phyloP scores from a whole-genome alignment of 2,797 vertebrate genomes.

The Melanotaenia nigrans region DNA sequence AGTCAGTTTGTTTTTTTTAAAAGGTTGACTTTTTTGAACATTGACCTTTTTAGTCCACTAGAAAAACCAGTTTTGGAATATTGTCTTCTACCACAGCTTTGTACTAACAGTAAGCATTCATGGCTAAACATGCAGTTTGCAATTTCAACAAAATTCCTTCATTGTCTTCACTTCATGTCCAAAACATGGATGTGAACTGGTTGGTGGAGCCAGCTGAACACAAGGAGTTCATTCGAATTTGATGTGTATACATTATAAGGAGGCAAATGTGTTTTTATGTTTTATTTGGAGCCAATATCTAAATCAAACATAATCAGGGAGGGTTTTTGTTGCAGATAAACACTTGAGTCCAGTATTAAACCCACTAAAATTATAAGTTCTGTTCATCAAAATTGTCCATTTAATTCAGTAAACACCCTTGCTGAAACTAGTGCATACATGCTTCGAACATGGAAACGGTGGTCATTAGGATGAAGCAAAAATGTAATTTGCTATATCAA shows the following conservation, averaged over 20 bases:
- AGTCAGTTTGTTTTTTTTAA: not conserved
- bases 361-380: slow-evolving; percentile 7
- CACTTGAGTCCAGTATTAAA: not conserved
- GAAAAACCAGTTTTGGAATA: not conserved
- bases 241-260: too few relatives aligned
- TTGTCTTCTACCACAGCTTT: not conserved
- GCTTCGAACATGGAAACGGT: not conserved
- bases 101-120: not conserved
- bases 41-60: not conserved
- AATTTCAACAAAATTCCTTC: not conserved
- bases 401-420: too few relatives aligned
- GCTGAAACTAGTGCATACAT: not conserved
- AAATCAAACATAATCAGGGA: too few relatives aligned
- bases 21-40: not conserved
- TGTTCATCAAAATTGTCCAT: not conserved
- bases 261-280: too few relatives aligned
- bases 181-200: not conserved
- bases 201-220: too few relatives aligned
- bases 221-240: too few relatives aligned
- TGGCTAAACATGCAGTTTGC: not conserved
- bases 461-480: not conserved
- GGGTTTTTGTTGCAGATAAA: too few relatives aligned
- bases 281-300: too few relatives aligned
- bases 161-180: not conserved
- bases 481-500: not conserved